Base-by-base conservation (phyloP, 2,113 vertebrate genomes). In the Poeciliopsis occidentalis region DNA sequence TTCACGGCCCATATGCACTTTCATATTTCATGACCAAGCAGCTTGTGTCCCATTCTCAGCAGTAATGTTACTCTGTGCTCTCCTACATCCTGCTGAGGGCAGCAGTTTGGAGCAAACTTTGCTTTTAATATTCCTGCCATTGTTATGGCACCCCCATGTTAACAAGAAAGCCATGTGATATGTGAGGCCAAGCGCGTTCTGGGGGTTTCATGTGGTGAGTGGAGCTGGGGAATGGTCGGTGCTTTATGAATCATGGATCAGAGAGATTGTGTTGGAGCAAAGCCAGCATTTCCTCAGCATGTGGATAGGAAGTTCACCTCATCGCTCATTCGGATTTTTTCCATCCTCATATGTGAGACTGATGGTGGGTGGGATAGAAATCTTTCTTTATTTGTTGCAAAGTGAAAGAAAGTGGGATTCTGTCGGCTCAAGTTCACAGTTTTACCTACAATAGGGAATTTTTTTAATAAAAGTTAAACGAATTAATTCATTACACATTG, bases 111-210 rank as follows among this genome's bases (percentile, higher is more conserved):
- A 29, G 69, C 54, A 41, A 70, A 64, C 81, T 81, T 79, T 78
- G 79, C 63, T 81, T 87, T 85, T 78, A 78, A 85, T 88, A 82
- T 86, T 81, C 80, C 34, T 60, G 72, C 47, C 27, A 68, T 81
- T 82, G 78, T 86, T 88, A 89, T 88, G 86, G 78, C 7, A 69
- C 44, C 34, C 10, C 69, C 68, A 71, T 79, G 72, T 84, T 81
- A 78, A 79, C 78, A 69, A 84, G 79, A 67, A 85, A 64, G 75
- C 44, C 62, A 82, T 91, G 79, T 87, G 86, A 89, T 81, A 85
- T 71, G 71, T 71, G 80, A 70, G 78, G 74, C 80, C 79, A 41
- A 63, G 19, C 67, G 69, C 12, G 3, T 74, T 76, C 27, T 29
- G 64, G 77, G 84, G 83, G 76, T 75, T 82, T 88, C 71, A 75